Percentiles rank a stretch among this genome's conserved stretches.
Conservation (phyloP, 2,113 vertebrate genomes). For the Sapayoa aenigma region DNA sequence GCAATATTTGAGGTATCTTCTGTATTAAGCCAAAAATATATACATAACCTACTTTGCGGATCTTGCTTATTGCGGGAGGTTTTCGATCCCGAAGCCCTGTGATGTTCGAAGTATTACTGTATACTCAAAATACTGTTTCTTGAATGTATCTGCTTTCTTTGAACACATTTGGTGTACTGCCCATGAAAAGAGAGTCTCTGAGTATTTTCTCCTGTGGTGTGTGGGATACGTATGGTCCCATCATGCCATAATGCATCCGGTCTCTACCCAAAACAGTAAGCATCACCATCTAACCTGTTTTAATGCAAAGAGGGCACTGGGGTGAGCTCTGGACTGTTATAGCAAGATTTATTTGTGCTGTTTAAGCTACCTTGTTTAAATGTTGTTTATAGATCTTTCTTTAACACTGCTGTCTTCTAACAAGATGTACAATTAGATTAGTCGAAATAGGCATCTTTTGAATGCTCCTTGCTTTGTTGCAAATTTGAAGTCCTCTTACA, state of each 20-base stretch:
- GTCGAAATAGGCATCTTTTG: neutral
- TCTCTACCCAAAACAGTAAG: neutral
- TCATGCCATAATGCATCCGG: neutral
- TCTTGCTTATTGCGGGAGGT: too few species aligned
- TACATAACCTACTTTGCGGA: too few species aligned
- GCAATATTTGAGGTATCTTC: too few species aligned
- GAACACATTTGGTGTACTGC: neutral
- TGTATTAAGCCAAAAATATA: too few species aligned
- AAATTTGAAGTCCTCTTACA: neutral
- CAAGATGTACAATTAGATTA: neutral
- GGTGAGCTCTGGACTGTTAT: neutral
- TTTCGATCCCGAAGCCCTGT: too few species aligned
- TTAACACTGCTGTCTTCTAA: neutral
- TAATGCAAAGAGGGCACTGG: neutral
- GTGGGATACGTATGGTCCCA: neutral
- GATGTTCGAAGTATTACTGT: too few species aligned
- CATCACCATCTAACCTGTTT: neutral
- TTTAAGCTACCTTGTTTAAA: neutral
- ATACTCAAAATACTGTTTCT: neutral
- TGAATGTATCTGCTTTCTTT: neutral
- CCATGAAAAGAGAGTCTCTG: neutral
- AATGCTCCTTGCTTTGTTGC: fast-evolving
- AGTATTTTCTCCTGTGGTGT: neutral
- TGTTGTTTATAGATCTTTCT: neutral
- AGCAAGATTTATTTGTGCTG: neutral